Base-by-base conservation (phyloP, 2,888 invertebrate genomes). In the Biston stratarius region DNA sequence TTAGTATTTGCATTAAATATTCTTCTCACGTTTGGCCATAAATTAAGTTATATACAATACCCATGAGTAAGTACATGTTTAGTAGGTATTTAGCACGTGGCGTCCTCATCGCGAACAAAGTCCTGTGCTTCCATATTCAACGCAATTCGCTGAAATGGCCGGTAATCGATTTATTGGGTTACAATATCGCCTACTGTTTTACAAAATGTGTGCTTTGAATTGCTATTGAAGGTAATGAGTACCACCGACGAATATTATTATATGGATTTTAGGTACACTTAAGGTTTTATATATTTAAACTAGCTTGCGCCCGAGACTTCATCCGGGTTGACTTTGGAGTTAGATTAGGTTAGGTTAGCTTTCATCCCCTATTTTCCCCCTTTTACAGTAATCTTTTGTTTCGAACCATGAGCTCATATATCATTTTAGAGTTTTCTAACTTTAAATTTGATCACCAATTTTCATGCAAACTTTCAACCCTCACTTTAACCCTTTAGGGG, bases 131-230 rank as follows among this genome's bases (percentile, higher is more conserved):
- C 51, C 60, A 64, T 64, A 58, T 61, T 61, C 57, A 64, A 15
- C 52, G 44, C 47, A 53, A 61, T 61, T 69, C 65, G 53, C 51
- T 55, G 62, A 65, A 69, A 38, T 62, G 61, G 49, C 42, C 40
- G 55, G 59, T 63, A 68, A 68, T 69, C 69, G 58, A 59, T 62
- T 42, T 65, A 69, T 69, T 59, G 61, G 55, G 10, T 14, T n/a
- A 59, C 60, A 67, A 63, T 63, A 63, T 61, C 45, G 44, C 49
- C 55, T 65, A 59, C 64, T 64, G 64, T 58, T 59, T 58, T 42
- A 44, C 55, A 36, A 48, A 49, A 47, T 9, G 61, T 66, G 65
- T 52, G 61, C 49, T 12, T 49, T 2, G 65, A 66, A 66, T 66
- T 33, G 11, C 0, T 56, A 61, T 51, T 40, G 45, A 11, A 11